Evolutionary conservation across 2,797 vertebrate genomes (phyloP).

Genomic region (Lates japonicus): DNA sequence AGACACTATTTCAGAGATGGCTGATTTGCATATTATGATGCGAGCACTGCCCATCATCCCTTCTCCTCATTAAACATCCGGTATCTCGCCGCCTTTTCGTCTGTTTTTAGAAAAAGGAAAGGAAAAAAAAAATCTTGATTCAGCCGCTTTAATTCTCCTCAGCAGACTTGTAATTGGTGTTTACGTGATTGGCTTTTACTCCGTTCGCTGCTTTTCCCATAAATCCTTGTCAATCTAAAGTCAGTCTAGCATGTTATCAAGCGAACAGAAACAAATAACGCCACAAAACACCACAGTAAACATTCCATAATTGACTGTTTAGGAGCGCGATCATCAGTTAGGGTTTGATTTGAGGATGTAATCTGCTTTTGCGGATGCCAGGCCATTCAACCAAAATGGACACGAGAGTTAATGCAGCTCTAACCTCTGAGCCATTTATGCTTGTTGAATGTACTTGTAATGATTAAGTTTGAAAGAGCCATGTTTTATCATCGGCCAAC

Average conservation of each 20-base stretch:
- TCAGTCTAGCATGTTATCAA: conserved; percentile 82
- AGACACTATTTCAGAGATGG: conserved; percentile 77
- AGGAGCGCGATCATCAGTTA: conserved; percentile 85
- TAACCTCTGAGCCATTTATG: conserved; percentile 86
- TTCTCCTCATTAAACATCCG: conserved; percentile 79
- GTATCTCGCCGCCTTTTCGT: conserved; percentile 69
- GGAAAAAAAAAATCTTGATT: conserved; percentile 71
- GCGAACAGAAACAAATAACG: conserved; percentile 83
- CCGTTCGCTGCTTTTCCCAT: conserved; percentile 62
- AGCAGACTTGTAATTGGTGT: conserved; percentile 82
- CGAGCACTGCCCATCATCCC: conserved; percentile 82
- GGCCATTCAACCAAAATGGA: conserved; percentile 82
- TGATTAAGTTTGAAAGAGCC: conserved; percentile 87
- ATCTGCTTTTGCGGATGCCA: conserved; percentile 82
- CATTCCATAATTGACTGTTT: conserved; percentile 89
- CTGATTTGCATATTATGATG: conserved; percentile 83
- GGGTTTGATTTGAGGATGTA: conserved; percentile 86
- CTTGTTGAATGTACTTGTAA: conserved; percentile 85
- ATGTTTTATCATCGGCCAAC: conserved; percentile 87
- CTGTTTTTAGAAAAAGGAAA: conserved; percentile 65
- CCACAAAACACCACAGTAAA: conserved; percentile 78
- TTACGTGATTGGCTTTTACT: conserved; percentile 83
- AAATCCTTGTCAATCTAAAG: conserved; percentile 89
- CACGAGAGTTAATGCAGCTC: conserved; percentile 82
- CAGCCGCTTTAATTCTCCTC: conserved; percentile 81